Base-by-base conservation (phyloP, 2,888 invertebrate genomes). In the Pimpla rufipes region DNA sequence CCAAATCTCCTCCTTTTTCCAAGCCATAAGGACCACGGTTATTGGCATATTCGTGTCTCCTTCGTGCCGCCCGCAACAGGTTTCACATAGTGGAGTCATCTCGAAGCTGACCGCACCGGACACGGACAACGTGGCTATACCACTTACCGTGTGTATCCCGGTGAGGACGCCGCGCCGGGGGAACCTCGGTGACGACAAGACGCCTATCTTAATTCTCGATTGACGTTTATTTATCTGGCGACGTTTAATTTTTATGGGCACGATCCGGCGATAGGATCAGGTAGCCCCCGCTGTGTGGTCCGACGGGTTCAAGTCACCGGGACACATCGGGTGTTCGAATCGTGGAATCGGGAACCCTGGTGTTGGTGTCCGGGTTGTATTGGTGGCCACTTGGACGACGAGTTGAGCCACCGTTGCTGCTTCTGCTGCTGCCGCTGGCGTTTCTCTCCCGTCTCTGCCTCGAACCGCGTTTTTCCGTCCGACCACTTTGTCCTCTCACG, bases 191-290 rank as follows among this genome's bases (percentile, higher is more conserved):
- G 85, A 81, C 85, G 84, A 84, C 75, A 70, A 76, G 86, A 81
- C 88, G 87, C 91, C 91, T 91, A 91, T 92, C 92, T 91, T 90
- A 91, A 92, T 92, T 92, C 90, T 88, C 91, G 89, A 91, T 91
- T 91, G 92, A 90, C 93, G 90, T 92, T 92, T 92, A 92, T 93
- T 93, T 93, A 92, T 93, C 93, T 92, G 90, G 88, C 90, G 91
- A 89, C 90, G 90, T 91, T 92, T 92, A 92, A 92, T 92, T 93
- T 92, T 92, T 92, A 93, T 91, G 91, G 90, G 88, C 90, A 88
- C 91, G 92, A 92, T 93, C 89, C 83, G 85, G 85, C 89, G 93
- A 92, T 92, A 92, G 91, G 87, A 64, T 83, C 89, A 92, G 93
- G 92, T 92, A 92, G 92, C 90, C 90, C 88, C 88, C 79, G 89